These are phyloP conservation scores for Calameuta idolon DNA, from an alignment of 2,888 invertebrate species.

Conservation along the genomic window DNA sequence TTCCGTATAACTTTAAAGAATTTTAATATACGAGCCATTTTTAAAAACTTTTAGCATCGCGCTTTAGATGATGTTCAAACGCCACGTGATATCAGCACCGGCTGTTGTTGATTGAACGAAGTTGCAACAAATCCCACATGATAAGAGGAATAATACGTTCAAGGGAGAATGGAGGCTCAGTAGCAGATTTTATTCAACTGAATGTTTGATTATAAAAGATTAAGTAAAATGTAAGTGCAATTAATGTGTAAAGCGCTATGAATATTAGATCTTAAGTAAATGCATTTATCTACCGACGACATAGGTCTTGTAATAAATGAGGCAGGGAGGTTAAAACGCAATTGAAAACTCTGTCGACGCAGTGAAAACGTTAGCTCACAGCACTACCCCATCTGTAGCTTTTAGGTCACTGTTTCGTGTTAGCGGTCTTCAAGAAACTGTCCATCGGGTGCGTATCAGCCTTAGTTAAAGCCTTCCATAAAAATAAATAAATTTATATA, in stretches of 20 bases:
- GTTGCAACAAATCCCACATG: background rate
- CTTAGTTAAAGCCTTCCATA: background rate
- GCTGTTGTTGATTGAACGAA: background rate
- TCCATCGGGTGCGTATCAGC: background rate
- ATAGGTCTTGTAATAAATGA: background rate
- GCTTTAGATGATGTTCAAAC: conserved; percentile 3
- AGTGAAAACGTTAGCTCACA: background rate
- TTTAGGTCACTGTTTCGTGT: background rate
- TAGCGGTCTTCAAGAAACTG: background rate
- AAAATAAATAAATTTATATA: background rate
- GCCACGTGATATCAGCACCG: conserved; percentile 5
- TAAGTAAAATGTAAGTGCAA: background rate
- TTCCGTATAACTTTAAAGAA: conserved; percentile 77
- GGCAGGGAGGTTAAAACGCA: background rate
- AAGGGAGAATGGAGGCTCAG: background rate
- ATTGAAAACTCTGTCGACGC: background rate
- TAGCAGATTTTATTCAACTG: background rate
- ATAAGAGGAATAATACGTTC: background rate
- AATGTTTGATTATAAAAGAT: background rate
- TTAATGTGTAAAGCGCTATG: background rate
- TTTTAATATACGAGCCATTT: conserved; percentile 72
- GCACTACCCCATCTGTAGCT: background rate
- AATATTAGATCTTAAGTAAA: background rate
- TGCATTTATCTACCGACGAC: background rate
- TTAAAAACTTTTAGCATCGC: background rate